Percentiles rank a stretch among this genome's conserved stretches.
Conservation (phyloP, 2,113 vertebrate species). For the Bos indicus region DNA sequence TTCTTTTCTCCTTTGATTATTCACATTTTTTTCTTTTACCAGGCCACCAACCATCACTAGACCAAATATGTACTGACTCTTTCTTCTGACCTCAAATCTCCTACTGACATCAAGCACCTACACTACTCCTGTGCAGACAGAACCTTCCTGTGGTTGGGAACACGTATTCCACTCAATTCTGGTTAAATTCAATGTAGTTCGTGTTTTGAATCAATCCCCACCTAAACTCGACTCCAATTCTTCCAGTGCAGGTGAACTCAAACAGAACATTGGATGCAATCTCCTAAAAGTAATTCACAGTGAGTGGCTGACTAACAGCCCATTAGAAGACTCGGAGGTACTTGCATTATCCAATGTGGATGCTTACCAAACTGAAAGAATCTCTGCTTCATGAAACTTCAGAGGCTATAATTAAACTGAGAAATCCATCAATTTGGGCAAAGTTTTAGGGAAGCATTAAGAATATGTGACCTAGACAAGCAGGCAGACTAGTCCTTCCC, state of each 20-base stretch:
- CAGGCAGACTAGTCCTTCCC: neutral
- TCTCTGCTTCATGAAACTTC: neutral
- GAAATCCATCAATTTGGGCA: neutral
- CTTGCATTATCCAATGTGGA: neutral
- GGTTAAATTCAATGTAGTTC: neutral
- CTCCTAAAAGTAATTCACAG: neutral
- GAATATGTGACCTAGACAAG: neutral
- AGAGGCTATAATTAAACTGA: neutral
- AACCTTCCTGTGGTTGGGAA: neutral
- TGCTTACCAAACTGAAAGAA: neutral
- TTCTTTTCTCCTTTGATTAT: neutral
- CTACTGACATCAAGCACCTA: neutral
- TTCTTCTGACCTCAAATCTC: neutral
- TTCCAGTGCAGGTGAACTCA: neutral
- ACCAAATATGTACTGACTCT: neutral
- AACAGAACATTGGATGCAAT: neutral
- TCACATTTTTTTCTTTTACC: neutral
- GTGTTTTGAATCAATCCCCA: neutral
- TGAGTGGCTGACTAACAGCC: neutral
- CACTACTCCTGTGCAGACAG: rapidly evolving
- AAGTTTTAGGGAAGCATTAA: neutral
- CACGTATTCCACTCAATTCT: neutral
- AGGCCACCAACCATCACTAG: neutral
- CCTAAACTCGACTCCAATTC: neutral
- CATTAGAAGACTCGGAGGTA: neutral